These are phyloP conservation scores for Ptychochromis oligacanthus DNA, from an alignment of 2,113 vertebrate species.

Conservation along the genomic window DNA sequence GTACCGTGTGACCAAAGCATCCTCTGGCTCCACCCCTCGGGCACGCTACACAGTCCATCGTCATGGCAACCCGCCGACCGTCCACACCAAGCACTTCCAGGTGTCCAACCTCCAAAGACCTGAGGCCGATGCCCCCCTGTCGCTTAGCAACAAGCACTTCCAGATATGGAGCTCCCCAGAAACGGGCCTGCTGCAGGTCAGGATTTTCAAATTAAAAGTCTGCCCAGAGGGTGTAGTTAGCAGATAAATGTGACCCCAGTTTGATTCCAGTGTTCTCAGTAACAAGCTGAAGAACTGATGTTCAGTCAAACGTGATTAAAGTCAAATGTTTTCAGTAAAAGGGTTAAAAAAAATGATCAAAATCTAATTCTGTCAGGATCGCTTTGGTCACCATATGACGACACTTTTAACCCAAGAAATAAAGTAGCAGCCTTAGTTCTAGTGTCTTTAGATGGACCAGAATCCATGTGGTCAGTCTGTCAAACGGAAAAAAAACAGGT, in stretches of 20 bases:
- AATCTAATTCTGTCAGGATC: background rate
- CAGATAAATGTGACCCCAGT: background rate
- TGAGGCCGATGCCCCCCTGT: constrained; percentile 71
- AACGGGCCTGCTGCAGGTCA: constrained; percentile 89
- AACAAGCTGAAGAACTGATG: background rate
- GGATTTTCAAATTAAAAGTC: constrained; percentile 25
- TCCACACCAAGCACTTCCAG: constrained; percentile 79
- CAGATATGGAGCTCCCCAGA: constrained; percentile 81
- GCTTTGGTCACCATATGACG: background rate
- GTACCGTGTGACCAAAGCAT: constrained; percentile 83
- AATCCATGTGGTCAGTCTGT: no score
- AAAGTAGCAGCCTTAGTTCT: no score
- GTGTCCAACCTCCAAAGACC: constrained; percentile 72
- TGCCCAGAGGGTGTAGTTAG: background rate
- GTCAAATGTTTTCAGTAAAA: background rate
- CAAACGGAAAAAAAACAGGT: no score
- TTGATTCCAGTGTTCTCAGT: background rate
- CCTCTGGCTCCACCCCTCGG: constrained; percentile 73
- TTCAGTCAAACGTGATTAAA: no score
- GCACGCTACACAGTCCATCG: constrained; percentile 79
- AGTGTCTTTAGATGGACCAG: no score
- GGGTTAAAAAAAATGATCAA: background rate
- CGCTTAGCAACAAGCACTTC: constrained; percentile 85
- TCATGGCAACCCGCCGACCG: constrained; percentile 24
- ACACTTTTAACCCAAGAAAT: background rate